Percentiles rank a stretch among this genome's conserved stretches.
These are phyloP conservation scores for Onychorhynchus coronatus DNA, from an alignment of 2,113 vertebrate genomes.

Conservation along the genomic window DNA sequence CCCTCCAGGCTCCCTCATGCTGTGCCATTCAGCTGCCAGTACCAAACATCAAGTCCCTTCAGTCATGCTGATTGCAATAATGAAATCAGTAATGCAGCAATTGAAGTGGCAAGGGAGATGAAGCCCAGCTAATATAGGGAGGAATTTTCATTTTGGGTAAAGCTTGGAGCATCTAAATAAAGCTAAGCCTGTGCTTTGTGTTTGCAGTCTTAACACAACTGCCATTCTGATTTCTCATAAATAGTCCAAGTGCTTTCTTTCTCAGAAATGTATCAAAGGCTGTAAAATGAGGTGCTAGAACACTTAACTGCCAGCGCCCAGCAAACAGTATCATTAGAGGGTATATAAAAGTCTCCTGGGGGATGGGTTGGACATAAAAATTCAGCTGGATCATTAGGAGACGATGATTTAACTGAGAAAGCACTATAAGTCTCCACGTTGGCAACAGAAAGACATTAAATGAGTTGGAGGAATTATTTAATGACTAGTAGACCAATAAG, in stretches of 20 bases:
- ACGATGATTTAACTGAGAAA: conserved; percentile 51
- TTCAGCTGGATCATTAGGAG: conserved; percentile 59
- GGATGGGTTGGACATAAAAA: conserved; percentile 51
- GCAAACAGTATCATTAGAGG: conserved; percentile 36
- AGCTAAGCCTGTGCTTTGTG: neutral
- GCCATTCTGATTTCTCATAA: neutral
- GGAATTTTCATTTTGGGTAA: neutral
- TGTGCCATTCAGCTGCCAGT: neutral
- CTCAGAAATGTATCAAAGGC: conserved; percentile 11
- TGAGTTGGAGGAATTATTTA: conserved; percentile 46
- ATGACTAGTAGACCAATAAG: conserved; percentile 47
- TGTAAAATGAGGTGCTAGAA: conserved; percentile 38
- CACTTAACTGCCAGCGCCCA: conserved; percentile 17
- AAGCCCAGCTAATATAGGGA: neutral
- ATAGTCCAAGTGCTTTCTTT: neutral
- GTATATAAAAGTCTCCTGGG: conserved; percentile 37
- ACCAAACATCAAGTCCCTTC: neutral
- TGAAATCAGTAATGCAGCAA: neutral
- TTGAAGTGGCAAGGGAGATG: neutral
- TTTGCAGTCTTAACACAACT: neutral
- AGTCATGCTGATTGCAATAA: neutral
- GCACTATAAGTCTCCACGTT: conserved; percentile 40
- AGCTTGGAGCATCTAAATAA: neutral
- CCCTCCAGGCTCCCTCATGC: neutral
- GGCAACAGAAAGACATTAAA: conserved; percentile 57